Base-by-base conservation (phyloP, 1,140 invertebrate species). In the Elysia chlorotica region DNA sequence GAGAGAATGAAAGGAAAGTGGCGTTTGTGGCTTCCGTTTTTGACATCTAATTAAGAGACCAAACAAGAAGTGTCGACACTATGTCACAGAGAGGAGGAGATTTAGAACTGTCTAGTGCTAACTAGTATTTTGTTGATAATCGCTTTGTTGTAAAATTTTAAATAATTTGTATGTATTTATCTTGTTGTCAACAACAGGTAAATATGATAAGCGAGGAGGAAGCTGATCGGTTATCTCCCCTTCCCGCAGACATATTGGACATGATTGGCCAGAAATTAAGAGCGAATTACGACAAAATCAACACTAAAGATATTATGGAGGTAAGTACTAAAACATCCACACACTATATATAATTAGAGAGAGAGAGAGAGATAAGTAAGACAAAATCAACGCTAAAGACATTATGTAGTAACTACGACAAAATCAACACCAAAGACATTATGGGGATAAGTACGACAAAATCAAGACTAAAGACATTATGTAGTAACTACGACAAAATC, bases 211-310 rank as follows among this genome's bases (percentile, higher is more conserved):
- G 33, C 21, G 63, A 61, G 10, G 33, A 25, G n/a, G 73, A 74
- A 21, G 38, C n/a, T 23, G 48, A 28, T n/a, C 19, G 35, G 28
- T 54, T 33, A 28, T 19, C 56, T 0, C 31, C n/a, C 33, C 75
- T 85, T 14, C 74, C 83, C 25, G 80, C 82, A 1, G 80, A 84
- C 25, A 41, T 85, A 19, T 74, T 78, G 6, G 78, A 81, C 38
- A 59, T 74, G 19, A 63, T 85, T 19, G 74, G 76, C 31, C 74
- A 78, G n/a, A 75, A 73, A 61, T 68, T 83, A 2, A 53, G 81
- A 65, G 78, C 82, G 28, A 78, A 74, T 25, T 76, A 41, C 61
- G 82, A 83, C 1, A 73, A 74, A 31, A 72, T 85, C 1, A 78
- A 82, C 59, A 73, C 73, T 2, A 71, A 73, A n/a, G 71, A 74